Conservation (phyloP, 2,888 invertebrate genomes). For the Cosmorhoe ocellata region DNA sequence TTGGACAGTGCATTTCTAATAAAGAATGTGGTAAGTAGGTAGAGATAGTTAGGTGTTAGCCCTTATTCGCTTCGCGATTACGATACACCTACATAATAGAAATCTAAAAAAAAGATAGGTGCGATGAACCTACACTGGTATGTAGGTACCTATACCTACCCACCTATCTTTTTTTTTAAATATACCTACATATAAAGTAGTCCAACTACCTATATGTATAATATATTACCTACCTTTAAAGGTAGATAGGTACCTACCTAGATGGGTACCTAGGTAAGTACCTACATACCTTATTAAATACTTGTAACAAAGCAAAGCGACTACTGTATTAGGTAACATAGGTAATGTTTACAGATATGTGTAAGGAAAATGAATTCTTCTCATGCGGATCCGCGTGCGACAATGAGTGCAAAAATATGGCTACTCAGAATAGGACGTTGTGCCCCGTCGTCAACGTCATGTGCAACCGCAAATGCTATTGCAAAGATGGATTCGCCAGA, state of each 20-base stretch:
- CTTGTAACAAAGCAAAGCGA: too few species aligned
- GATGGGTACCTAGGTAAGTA: background rate
- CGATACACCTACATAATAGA: too few species aligned
- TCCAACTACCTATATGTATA: too few species aligned
- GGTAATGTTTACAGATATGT: constrained; percentile 35
- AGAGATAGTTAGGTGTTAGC: too few species aligned
- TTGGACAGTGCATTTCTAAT: constrained; percentile 42
- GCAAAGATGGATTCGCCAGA: constrained; percentile 45
- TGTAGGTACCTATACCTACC: too few species aligned
- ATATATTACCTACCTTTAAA: too few species aligned
- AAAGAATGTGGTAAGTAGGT: constrained; percentile 45
- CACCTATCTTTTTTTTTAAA: too few species aligned
- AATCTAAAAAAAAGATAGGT: too few species aligned
- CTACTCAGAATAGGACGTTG: constrained; percentile 38
- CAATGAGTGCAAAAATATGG: constrained; percentile 41
- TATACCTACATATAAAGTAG: too few species aligned
- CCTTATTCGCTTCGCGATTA: too few species aligned
- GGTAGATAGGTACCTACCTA: background rate
- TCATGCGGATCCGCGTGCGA: constrained; percentile 42
- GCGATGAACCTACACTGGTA: too few species aligned
- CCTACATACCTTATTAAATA: background rate
- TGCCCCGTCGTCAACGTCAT: constrained; percentile 43
- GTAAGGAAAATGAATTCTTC: constrained; percentile 34
- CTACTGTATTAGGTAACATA: background rate
- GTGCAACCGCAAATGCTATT: constrained; percentile 47